These are phyloP conservation scores for Poecilobothrus nobilitatus DNA, from an alignment of 2,888 invertebrate species.

Conservation along the genomic window DNA sequence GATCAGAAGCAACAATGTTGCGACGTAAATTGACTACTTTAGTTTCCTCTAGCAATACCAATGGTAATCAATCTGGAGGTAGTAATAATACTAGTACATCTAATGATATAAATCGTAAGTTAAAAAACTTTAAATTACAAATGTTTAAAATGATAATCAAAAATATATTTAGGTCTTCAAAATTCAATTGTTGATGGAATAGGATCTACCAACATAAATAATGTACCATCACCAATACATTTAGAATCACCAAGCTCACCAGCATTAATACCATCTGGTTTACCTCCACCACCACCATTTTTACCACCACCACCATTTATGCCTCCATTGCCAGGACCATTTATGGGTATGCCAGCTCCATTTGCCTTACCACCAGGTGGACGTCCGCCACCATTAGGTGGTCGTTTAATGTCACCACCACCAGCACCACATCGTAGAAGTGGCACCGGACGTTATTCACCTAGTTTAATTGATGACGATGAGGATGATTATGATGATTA, in stretches of 20 bases:
- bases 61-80: constrained; percentile 24
- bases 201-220: constrained; percentile 27
- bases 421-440: constrained; percentile 31
- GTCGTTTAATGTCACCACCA: constrained; percentile 49
- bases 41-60: constrained; percentile 18
- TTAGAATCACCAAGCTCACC: constrained; percentile 42
- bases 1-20: constrained; percentile 60
- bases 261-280: constrained; percentile 42
- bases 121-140: neutral
- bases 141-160: neutral
- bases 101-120: constrained; percentile 29
- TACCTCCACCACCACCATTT: constrained; percentile 52
- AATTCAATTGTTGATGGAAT: constrained; percentile 23
- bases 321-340: constrained; percentile 54
- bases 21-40: constrained; percentile 50
- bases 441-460: constrained; percentile 27
- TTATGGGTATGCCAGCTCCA: constrained; percentile 53
- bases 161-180: constrained; percentile 12
- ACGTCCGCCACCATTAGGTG: constrained; percentile 49
- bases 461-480: constrained; percentile 30
- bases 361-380: constrained; percentile 49
- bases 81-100: constrained; percentile 19
- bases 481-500: constrained; percentile 29
- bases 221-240: constrained; percentile 38
- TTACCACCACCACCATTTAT: constrained; percentile 57